phyloP scores from a whole-genome alignment of 2,888 invertebrate species.

The Terebella lapidaria region DNA sequence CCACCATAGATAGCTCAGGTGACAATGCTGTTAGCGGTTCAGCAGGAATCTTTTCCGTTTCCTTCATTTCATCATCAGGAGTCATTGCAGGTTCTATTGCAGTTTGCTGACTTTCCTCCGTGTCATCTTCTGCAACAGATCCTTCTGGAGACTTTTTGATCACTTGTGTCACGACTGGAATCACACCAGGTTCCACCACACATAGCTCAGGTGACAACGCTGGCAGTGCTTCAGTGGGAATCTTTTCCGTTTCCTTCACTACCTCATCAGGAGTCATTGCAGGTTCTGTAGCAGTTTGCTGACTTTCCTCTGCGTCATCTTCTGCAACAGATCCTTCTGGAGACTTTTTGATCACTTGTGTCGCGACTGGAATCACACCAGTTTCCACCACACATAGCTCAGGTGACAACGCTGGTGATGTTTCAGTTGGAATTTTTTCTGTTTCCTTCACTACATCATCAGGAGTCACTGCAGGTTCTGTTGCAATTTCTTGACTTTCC shows the following conservation, averaged over 20 bases:
- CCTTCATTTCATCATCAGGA: no score
- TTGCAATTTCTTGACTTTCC: no score
- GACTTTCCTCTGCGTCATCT: no score
- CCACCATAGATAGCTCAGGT: background rate
- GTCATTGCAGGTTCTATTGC: no score
- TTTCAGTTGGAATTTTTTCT: no score
- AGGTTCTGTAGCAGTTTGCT: background rate
- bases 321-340: no score
- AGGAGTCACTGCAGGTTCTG: background rate
- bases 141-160: background rate
- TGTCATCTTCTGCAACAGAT: background rate
- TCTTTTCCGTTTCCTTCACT: background rate
- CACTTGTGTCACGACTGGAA: background rate
- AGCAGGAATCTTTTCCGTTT: no score
- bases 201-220: background rate
- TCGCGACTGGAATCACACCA: background rate
- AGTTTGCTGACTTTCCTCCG: no score
- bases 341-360: background rate
- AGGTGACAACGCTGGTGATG: no score
- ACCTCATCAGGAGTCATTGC: background rate
- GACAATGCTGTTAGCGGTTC: no score
- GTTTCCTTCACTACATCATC: no score
- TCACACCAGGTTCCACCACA: background rate
- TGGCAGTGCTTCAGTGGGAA: background rate
- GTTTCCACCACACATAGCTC: background rate